Conservation (phyloP, 2,797 vertebrate species). For the Chlorospingus flavigularis region DNA sequence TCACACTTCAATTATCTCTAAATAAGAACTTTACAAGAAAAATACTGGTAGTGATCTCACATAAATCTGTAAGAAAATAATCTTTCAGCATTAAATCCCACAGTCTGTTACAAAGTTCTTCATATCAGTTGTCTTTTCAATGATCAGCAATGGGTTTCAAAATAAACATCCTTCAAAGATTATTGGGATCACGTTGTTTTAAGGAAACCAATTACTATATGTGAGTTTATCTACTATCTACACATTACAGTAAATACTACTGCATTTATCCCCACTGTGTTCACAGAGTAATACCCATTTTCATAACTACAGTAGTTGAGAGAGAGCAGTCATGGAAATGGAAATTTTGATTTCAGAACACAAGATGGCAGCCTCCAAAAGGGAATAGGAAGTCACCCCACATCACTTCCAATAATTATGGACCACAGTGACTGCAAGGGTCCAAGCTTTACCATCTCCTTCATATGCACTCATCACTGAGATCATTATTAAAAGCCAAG, state of each 20-base stretch:
- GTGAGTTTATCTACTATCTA: neutral
- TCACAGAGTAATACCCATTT: neutral
- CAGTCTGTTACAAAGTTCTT: neutral
- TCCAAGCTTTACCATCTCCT: neutral
- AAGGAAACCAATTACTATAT: neutral
- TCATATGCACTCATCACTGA: neutral
- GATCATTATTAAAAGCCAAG: neutral
- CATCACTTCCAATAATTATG: neutral
- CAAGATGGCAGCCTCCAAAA: constrained; percentile 67
- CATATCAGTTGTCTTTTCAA: neutral
- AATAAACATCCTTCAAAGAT: neutral
- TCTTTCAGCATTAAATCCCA: neutral
- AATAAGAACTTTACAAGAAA: neutral
- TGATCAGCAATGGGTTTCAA: neutral
- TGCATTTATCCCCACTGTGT: neutral
- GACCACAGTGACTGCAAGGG: neutral
- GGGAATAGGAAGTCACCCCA: neutral
- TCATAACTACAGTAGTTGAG: neutral
- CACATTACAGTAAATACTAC: neutral
- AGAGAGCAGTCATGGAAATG: neutral
- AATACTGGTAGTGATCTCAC: neutral
- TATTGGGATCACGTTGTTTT: neutral
- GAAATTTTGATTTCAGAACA: constrained; percentile 42
- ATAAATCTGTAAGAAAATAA: neutral
- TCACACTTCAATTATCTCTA: neutral